Evolutionary conservation across 2,888 invertebrate genomes (phyloP).

Genomic region (Apamea monoglypha): DNA sequence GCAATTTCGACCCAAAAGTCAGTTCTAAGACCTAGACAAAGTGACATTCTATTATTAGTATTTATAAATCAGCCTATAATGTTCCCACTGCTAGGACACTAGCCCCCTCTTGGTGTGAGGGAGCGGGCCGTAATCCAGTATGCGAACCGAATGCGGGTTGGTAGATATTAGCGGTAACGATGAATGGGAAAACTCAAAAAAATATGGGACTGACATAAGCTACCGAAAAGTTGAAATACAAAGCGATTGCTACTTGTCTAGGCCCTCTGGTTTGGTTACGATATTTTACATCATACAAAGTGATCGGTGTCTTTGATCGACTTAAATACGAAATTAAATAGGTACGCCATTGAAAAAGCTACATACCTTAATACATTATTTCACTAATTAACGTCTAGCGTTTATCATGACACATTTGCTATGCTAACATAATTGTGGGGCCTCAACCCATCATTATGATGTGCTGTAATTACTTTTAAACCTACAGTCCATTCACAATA

Average conservation of each 20-base stretch:
- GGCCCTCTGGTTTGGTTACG: not conserved
- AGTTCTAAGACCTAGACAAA: not conserved
- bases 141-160: not conserved
- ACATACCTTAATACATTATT: not conserved
- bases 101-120: not conserved
- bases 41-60: not conserved
- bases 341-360: not conserved
- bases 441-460: not conserved
- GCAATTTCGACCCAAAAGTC: not conserved
- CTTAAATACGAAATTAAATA: not conserved
- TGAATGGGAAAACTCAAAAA: not conserved
- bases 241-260: not conserved
- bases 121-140: not conserved
- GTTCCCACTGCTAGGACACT: not conserved
- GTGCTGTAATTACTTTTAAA: constrained; percentile 16
- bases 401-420: constrained; percentile 13
- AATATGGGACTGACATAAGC: too few species aligned
- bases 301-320: not conserved
- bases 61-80: too few species aligned
- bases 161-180: not conserved
- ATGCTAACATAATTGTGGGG: constrained; percentile 5
- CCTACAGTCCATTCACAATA: not conserved
- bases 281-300: not conserved
- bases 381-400: constrained; percentile 12
- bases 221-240: not conserved